A percentile compares a stretch with the other conserved stretches of the same genome.
Evolutionary conservation across 2,797 vertebrate genomes (phyloP).

Genomic region (Leptodactylus fallax): DNA sequence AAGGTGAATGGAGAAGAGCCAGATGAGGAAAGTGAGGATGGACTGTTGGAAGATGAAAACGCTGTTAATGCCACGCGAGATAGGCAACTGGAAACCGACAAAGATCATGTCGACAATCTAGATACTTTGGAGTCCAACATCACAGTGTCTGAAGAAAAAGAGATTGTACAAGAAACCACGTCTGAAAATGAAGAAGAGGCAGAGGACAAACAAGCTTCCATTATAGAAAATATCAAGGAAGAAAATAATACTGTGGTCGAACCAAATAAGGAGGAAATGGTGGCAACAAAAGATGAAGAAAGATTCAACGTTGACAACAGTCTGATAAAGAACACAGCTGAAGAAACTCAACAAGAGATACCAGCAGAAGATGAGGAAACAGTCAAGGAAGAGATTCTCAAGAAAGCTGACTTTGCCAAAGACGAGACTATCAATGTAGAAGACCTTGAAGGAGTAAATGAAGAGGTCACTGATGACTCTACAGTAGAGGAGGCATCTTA

Average conservation of each 20-base stretch:
- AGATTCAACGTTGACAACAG: background rate
- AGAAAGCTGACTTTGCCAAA: background rate
- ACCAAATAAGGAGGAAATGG: constrained; percentile 20
- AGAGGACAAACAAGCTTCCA: background rate
- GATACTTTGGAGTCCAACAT: background rate
- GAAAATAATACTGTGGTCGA: background rate
- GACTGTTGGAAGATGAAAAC: constrained; percentile 93
- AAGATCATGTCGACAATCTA: background rate
- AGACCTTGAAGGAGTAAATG: background rate
- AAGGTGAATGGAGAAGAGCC: constrained; percentile 60
- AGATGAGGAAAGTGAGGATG: constrained; percentile 64
- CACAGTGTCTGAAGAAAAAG: constrained; percentile 12
- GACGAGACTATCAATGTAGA: background rate
- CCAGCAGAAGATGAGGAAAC: background rate
- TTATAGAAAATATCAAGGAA: accelerated
- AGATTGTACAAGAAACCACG: constrained; percentile 53
- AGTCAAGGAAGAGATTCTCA: constrained; percentile 14
- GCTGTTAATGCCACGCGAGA: constrained; percentile 75
- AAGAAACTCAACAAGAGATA: background rate
- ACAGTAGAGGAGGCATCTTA: constrained; percentile 69
- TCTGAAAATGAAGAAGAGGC: background rate
- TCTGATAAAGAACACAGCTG: background rate
- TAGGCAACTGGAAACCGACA: constrained; percentile 59
- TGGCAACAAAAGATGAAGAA: constrained; percentile 4
- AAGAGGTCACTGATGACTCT: background rate